Evolutionary conservation across 1,140 invertebrate species (phyloP), one percentile per base, ranked within the genome.

Genomic region (Lucilia cuprina): DNA sequence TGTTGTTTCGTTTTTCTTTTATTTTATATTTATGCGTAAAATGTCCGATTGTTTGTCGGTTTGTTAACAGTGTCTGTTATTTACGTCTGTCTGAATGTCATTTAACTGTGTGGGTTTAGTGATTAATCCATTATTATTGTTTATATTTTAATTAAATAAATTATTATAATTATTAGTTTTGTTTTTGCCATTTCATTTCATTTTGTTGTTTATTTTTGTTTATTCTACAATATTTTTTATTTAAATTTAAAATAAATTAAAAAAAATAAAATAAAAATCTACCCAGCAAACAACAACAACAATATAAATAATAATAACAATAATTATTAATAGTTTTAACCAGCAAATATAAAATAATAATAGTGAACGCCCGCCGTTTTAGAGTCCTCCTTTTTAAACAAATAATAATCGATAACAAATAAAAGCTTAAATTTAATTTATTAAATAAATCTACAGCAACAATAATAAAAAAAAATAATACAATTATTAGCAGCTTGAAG

Each of bases 371-470:
- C 65, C 65, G 65, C 65, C 65, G 65, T 70, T n/a, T 60, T 70
- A 70, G 65, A 70, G 65, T 70, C 65, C 65, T 70, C 65, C 65
- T 70, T 70, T 19, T 41, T 12, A 70, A 70, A 70, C 19, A 70
- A n/a, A 2, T n/a, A 65, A 19, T 14, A 55, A 12, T 30, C 49
- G 14, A 50, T 12, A 50, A 50, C 49, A 50, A 50, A 60, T n/a
- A 60, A 60, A 12, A 60, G 17, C 41, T 41, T 8, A 41, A 41
- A 8, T 8, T 10, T 41, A 41, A 41, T 41, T 41, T 41, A 41
- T 41, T 17, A 60, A 10, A 60, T 60, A 60, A 60, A 60, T 2
- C 55, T 7, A 60, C 55, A 60, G 14, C 55, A n/a, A 60, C 41
- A 41, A 41, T 41, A 30, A 30, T 30, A 30, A 30, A 30, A 2